A percentile compares a stretch with the other conserved stretches of the same genome.
phyloP scores from a whole-genome alignment of 2,113 vertebrate genomes.

The Chrysochloris asiatica region DNA sequence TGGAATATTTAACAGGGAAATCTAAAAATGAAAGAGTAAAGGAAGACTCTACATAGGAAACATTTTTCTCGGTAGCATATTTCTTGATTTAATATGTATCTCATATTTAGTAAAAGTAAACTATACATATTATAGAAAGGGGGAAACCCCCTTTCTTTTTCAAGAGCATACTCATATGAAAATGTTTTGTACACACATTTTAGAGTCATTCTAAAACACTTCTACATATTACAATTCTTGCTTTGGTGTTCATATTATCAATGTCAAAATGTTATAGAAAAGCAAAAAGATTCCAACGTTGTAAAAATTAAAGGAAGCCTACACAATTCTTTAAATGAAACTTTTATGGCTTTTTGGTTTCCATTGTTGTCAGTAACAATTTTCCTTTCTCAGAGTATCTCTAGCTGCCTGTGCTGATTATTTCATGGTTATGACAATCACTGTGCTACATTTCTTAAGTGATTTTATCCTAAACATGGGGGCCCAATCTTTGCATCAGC shows the following conservation, averaged over 20 bases:
- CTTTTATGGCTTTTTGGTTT: conserved; percentile 9
- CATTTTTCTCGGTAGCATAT: not conserved
- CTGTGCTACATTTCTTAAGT: conserved; percentile 70
- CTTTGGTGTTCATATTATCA: not conserved
- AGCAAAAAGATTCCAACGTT: not conserved
- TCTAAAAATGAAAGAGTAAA: not conserved
- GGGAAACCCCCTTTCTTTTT: not conserved
- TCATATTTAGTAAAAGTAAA: not conserved
- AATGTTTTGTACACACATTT: not conserved
- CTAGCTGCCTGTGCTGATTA: conserved; percentile 5
- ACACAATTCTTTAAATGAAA: conserved; percentile 30
- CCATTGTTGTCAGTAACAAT: not conserved
- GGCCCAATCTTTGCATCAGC: conserved; percentile 65
- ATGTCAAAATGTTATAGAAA: conserved; percentile 21
- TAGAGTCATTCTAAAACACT: not conserved
- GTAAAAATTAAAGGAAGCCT: conserved; percentile 17
- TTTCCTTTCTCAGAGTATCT: not conserved
- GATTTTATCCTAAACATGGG: conserved; percentile 79
- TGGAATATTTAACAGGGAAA: not conserved
- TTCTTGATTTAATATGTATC: not conserved
- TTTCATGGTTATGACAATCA: conserved; percentile 5
- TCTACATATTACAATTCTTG: not conserved
- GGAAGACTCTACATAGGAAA: not conserved
- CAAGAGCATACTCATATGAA: not conserved
- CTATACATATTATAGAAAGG: not conserved